Conservation (phyloP, 2,113 vertebrate species). For the Psettodes erumei region DNA sequence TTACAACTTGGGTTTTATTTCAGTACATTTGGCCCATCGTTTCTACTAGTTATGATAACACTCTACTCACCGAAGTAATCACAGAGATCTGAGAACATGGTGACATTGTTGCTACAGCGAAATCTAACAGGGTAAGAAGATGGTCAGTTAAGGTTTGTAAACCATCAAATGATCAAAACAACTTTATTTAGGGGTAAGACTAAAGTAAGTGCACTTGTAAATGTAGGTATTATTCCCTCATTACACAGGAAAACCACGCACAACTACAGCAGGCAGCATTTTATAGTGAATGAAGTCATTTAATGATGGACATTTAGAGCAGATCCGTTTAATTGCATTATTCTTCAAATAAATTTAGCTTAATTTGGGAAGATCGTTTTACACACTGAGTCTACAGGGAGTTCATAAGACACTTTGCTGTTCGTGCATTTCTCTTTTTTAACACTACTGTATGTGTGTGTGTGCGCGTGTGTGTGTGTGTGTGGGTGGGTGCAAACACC, state of each 20-base stretch:
- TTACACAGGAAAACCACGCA: neutral
- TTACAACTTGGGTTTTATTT: neutral
- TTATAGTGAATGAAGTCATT: neutral
- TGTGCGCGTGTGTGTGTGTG: too few species aligned
- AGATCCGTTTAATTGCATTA: neutral
- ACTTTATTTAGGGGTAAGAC: neutral
- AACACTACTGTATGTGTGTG: neutral
- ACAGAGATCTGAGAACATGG: neutral
- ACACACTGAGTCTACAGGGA: neutral
- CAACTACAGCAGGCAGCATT: neutral
- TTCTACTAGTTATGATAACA: neutral
- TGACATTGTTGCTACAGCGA: neutral
- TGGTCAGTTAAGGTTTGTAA: neutral
- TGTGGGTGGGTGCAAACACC: too few species aligned
- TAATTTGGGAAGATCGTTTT: neutral
- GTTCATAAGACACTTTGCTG: neutral
- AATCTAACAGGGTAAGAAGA: neutral
- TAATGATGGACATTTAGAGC: neutral
- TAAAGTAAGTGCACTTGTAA: neutral
- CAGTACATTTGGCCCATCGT: neutral
- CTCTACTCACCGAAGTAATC: neutral
- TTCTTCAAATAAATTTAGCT: neutral
- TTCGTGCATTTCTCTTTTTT: neutral
- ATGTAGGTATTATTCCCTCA: neutral
- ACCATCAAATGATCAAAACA: neutral